These are phyloP conservation scores for Eristalis intricaria DNA, from an alignment of 2,888 invertebrate species.

Conservation along the genomic window DNA sequence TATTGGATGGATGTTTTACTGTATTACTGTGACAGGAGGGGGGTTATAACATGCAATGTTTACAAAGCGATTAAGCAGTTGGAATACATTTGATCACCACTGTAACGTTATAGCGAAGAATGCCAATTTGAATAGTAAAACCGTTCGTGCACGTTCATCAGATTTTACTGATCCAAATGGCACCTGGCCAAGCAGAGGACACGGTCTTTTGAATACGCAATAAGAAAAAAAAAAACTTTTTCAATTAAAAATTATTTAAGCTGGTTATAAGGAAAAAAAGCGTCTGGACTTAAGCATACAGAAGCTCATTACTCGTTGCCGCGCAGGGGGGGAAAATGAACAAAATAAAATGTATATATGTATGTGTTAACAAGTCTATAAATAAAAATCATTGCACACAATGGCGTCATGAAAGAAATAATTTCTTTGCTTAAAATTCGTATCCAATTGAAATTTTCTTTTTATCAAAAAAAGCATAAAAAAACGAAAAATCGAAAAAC, in stretches of 20 bases:
- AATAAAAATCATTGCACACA: constrained; percentile 71
- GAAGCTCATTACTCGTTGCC: constrained; percentile 50
- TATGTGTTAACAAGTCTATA: constrained; percentile 19
- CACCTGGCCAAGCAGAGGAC: constrained; percentile 67
- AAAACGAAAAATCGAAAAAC: constrained; percentile 4
- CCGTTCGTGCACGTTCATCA: background rate
- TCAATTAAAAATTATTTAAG: constrained; percentile 37
- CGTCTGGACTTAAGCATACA: constrained; percentile 66
- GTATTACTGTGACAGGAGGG: constrained; percentile 45
- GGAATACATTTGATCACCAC: constrained; percentile 73
- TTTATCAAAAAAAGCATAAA: constrained; percentile 54
- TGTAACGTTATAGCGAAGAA: constrained; percentile 72
- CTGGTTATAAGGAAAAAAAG: constrained; percentile 56
- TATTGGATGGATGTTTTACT: constrained; percentile 17
- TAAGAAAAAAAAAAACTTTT: constrained; percentile 27
- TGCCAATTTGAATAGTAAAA: constrained; percentile 55
- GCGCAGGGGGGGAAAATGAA: constrained; percentile 32
- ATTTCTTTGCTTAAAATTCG: constrained; percentile 32
- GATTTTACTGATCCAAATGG: constrained; percentile 50
- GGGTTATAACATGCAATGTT: constrained; percentile 66
- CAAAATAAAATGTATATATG: constrained; percentile 37
- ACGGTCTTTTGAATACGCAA: constrained; percentile 35
- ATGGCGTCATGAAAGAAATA: constrained; percentile 53
- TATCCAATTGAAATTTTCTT: constrained; percentile 57
- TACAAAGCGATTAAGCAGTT: constrained; percentile 68